Percentiles rank a stretch among this genome's conserved stretches.
Conservation (phyloP, 2,888 invertebrate genomes). For the Lypha dubia region DNA sequence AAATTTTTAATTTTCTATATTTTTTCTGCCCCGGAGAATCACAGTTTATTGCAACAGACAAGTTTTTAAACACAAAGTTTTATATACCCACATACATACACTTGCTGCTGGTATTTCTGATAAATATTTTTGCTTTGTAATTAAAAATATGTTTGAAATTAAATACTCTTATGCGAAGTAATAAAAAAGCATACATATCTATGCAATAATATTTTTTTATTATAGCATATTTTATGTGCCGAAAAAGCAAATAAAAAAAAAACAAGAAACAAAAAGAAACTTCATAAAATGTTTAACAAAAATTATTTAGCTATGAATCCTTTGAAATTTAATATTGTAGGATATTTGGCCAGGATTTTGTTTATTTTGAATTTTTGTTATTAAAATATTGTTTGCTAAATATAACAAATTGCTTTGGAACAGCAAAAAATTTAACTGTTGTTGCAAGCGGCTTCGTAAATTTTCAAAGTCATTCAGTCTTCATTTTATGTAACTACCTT, state of each 20-base stretch:
- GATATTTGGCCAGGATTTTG: constrained; percentile 3
- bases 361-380: too few species aligned
- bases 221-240: constrained; percentile 12
- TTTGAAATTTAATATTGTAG: constrained; percentile 50
- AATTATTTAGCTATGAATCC: constrained; percentile 47
- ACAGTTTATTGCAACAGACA: constrained; percentile 35
- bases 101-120: neutral
- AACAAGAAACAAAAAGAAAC: neutral
- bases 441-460: neutral
- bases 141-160: constrained; percentile 70
- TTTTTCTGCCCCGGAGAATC: constrained; percentile 3
- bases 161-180: constrained; percentile 64
- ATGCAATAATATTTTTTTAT: constrained; percentile 45
- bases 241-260: constrained; percentile 4
- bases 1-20: neutral
- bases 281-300: neutral
- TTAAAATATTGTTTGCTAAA: neutral
- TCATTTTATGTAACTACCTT: too few species aligned
- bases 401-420: constrained; percentile 23
- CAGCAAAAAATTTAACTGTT: neutral
- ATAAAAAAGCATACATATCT: constrained; percentile 57
- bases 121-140: constrained; percentile 56
- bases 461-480: neutral
- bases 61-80: neutral
- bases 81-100: neutral